phyloP scores from a whole-genome alignment of 2,797 vertebrate genomes.

The Mus caroli region DNA sequence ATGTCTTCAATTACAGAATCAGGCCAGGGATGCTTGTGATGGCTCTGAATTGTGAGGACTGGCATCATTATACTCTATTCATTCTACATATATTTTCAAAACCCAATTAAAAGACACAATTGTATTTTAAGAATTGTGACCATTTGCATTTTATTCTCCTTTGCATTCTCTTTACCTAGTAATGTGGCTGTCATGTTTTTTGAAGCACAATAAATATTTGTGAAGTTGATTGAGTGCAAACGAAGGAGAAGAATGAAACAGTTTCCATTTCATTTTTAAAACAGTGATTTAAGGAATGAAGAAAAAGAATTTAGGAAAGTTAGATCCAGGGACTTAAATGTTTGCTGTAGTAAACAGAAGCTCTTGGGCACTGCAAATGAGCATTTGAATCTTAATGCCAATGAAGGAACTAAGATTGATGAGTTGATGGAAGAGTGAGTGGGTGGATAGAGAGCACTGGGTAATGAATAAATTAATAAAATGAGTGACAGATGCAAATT shows the following conservation, averaged over 20 bases:
- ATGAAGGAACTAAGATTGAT: not conserved
- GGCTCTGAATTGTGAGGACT: not conserved
- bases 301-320: not conserved
- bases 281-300: conserved; percentile 2
- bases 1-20: not conserved
- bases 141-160: not conserved
- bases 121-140: not conserved
- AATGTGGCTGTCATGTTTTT: not conserved
- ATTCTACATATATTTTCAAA: conserved; percentile 7
- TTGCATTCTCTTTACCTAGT: not conserved
- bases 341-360: not conserved
- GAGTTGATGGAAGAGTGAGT: not conserved
- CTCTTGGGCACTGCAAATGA: not conserved
- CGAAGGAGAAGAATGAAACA: not conserved
- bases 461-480: not conserved
- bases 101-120: conserved; percentile 49
- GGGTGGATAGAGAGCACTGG: not conserved
- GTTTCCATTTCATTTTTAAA: conserved; percentile 27
- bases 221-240: not conserved
- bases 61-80: not conserved
- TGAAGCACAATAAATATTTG: conserved; percentile 15
- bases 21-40: not conserved
- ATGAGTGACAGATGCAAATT: not conserved
- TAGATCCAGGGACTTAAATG: not conserved
- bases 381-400: not conserved